phyloP scores from a whole-genome alignment of 2,888 invertebrate genomes.

The Campoletis raptor region DNA sequence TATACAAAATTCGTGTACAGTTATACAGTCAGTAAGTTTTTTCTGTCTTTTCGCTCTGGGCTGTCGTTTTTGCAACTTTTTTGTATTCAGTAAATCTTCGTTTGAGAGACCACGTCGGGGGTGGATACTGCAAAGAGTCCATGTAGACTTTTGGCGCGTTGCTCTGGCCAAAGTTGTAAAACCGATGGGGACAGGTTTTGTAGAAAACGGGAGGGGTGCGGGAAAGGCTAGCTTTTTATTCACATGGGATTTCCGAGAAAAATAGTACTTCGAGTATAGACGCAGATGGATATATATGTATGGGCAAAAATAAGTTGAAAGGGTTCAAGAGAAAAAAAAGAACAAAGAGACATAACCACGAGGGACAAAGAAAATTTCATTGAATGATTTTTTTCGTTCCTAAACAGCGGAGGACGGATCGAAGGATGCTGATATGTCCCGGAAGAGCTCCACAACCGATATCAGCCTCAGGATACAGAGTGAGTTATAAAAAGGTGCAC shows the following conservation, averaged over 20 bases:
- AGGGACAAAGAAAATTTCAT: constrained; percentile 20
- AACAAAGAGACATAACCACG: not conserved
- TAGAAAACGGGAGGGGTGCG: not conserved
- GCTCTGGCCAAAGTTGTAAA: constrained; percentile 51
- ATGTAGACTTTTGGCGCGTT: constrained; percentile 42
- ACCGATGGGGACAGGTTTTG: constrained; percentile 28
- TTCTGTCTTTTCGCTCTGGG: constrained; percentile 1
- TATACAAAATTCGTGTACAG: not conserved
- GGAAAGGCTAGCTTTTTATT: constrained; percentile 14
- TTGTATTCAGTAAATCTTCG: constrained; percentile 63
- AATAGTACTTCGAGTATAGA: constrained; percentile 25
- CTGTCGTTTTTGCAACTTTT: constrained; percentile 14
- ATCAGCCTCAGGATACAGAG: constrained; percentile 77
- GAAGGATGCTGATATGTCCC: constrained; percentile 81
- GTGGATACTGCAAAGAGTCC: constrained; percentile 23
- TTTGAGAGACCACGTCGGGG: constrained; percentile 29
- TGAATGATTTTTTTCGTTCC: constrained; percentile 64
- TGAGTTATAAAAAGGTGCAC: constrained; percentile 70
- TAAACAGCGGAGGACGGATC: constrained; percentile 77
- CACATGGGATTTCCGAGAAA: constrained; percentile 59
- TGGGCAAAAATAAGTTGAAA: constrained; percentile 17
- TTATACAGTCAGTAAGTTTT: not conserved
- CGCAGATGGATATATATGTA: not conserved
- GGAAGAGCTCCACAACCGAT: constrained; percentile 81
- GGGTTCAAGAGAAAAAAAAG: not conserved